Conservation (phyloP, 2,113 vertebrate species). For the Leptobrachium leishanense region DNA sequence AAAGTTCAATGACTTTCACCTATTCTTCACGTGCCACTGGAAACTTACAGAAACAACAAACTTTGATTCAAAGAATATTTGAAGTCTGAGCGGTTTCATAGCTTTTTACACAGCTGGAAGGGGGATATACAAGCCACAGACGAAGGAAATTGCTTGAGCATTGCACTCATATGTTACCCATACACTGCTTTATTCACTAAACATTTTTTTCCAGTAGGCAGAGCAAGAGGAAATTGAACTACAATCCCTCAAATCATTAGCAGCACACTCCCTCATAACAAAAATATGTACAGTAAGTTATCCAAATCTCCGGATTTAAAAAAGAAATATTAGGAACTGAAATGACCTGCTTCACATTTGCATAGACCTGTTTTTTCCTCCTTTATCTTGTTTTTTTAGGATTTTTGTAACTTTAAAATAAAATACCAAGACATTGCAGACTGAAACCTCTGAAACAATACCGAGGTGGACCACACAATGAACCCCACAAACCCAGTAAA, state of each 20-base stretch:
- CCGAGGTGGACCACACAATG: background rate
- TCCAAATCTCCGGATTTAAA: slow-evolving; percentile 41
- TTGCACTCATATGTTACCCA: slow-evolving; percentile 46
- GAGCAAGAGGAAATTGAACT: slow-evolving; percentile 48
- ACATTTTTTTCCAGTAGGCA: slow-evolving; percentile 50
- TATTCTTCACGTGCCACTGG: slow-evolving; percentile 16
- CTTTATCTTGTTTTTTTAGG: background rate
- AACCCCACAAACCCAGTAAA: too few relatives aligned
- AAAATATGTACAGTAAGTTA: slow-evolving; percentile 41
- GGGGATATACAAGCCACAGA: slow-evolving; percentile 36
- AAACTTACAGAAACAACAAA: slow-evolving; percentile 39
- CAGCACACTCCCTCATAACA: slow-evolving; percentile 37
- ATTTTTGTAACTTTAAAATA: slow-evolving; percentile 15
- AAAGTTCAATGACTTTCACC: too few relatives aligned
- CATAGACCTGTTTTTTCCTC: background rate
- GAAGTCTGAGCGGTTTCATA: slow-evolving; percentile 37
- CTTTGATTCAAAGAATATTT: slow-evolving; percentile 40
- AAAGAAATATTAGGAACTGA: slow-evolving; percentile 31
- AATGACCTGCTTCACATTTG: slow-evolving; percentile 14
- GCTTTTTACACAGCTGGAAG: slow-evolving; percentile 41
- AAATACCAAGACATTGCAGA: slow-evolving; percentile 13
- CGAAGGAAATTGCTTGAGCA: slow-evolving; percentile 45
- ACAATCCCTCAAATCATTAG: slow-evolving; percentile 48
- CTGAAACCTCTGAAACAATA: slow-evolving; percentile 24
- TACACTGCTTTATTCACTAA: slow-evolving; percentile 42